A percentile compares a stretch with the other conserved stretches of the same genome.
Conservation (phyloP, 1,140 invertebrate genomes). For the Drosophila repletoides region DNA sequence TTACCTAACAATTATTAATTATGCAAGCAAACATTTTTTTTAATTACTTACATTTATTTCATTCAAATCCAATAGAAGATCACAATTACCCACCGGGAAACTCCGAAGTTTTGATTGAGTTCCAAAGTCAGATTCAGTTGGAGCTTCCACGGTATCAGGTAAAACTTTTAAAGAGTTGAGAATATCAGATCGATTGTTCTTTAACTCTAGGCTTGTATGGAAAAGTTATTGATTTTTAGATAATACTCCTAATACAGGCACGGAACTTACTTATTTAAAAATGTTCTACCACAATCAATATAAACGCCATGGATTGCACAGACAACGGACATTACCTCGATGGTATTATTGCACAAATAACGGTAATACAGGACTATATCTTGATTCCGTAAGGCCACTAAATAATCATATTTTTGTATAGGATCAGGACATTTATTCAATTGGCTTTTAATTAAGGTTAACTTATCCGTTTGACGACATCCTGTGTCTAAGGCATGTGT, state of each 20-base stretch:
- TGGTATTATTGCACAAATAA: background rate
- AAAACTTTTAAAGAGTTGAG: too few relatives aligned
- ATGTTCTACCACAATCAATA: background rate
- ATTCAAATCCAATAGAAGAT: too few relatives aligned
- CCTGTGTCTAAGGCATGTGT: background rate
- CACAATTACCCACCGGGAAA: too few relatives aligned
- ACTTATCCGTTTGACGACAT: background rate
- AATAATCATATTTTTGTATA: background rate
- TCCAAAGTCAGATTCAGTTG: too few relatives aligned
- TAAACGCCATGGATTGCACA: background rate
- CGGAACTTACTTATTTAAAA: background rate
- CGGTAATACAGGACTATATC: constrained; percentile 13
- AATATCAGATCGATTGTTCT: background rate
- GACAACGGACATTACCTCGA: constrained; percentile 4
- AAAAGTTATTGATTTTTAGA: background rate
- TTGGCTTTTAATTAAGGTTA: background rate
- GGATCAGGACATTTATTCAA: background rate
- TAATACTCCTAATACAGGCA: too few relatives aligned
- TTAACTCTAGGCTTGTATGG: background rate
- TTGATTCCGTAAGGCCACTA: background rate
- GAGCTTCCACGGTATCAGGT: too few relatives aligned
- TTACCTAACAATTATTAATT: too few relatives aligned
- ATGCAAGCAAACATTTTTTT: too few relatives aligned
- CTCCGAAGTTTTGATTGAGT: too few relatives aligned
- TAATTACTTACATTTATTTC: too few relatives aligned